Evolutionary conservation across 2,113 vertebrate species (phyloP).

Genomic region (Psilopogon haemacephalus): DNA sequence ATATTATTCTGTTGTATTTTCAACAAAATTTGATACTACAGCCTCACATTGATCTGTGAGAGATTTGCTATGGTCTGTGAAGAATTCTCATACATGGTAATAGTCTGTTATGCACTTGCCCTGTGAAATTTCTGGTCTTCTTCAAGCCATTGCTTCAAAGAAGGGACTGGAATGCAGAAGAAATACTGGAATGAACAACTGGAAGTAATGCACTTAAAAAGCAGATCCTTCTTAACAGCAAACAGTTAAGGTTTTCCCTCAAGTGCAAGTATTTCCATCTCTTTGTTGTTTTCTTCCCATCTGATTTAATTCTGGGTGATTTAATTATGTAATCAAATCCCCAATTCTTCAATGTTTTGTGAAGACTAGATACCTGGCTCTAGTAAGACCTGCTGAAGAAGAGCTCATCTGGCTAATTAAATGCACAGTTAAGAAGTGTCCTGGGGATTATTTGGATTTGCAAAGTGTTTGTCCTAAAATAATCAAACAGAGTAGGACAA

Average conservation of each 20-base stretch:
- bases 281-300: background rate
- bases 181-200: background rate
- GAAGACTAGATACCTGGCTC: background rate
- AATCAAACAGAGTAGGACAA: background rate
- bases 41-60: background rate
- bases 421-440: background rate
- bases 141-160: background rate
- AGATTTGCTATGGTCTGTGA: background rate
- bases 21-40: background rate
- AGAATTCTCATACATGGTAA: background rate
- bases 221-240: background rate
- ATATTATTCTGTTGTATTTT: background rate
- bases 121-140: background rate
- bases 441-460: background rate
- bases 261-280: background rate
- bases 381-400: background rate
- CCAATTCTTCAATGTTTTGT: background rate
- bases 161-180: background rate
- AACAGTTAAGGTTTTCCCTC: background rate
- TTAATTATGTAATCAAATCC: background rate
- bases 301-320: background rate
- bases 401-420: slow-evolving; percentile 18
- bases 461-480: background rate
- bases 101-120: background rate
- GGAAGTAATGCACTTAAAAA: background rate